Evolutionary conservation across 2,797 vertebrate genomes (phyloP).

Genomic region (Ceyx erithaca): DNA sequence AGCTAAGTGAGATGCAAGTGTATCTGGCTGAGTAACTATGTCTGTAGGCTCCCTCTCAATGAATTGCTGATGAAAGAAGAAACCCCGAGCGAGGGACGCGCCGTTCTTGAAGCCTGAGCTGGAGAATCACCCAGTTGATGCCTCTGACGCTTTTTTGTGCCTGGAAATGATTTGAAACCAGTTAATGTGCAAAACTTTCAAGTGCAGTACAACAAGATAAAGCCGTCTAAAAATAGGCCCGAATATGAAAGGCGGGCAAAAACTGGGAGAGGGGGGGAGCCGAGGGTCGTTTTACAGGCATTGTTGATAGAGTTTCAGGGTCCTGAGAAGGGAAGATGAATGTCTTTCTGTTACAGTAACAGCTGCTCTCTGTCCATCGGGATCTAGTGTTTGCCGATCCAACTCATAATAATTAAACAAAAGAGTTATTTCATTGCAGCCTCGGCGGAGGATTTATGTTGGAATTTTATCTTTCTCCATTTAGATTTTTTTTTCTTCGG

Average conservation of each 20-base stretch:
- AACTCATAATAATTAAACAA: constrained; percentile 74
- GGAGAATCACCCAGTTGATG: accelerated
- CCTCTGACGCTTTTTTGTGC: not conserved
- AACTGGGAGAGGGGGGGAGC: constrained; percentile 36
- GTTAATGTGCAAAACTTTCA: not conserved
- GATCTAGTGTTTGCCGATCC: constrained; percentile 69
- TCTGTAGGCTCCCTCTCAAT: not conserved
- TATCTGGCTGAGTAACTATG: constrained; percentile 18
- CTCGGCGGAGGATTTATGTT: constrained; percentile 39
- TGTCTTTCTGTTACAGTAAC: constrained; percentile 77
- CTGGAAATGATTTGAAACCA: not conserved
- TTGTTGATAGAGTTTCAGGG: constrained; percentile 77
- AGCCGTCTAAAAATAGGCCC: constrained; percentile 80
- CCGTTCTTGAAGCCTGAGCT: not conserved
- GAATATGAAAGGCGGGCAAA: constrained; percentile 68
- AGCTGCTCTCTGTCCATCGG: constrained; percentile 82
- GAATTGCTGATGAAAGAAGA: constrained; percentile 36
- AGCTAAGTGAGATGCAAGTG: not conserved
- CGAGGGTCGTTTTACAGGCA: constrained; percentile 67
- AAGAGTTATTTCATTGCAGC: constrained; percentile 71
- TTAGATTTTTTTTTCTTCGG: not conserved
- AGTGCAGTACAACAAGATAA: constrained; percentile 22
- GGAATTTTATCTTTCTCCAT: constrained; percentile 49
- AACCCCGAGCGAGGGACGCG: not conserved
- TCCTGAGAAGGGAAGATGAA: constrained; percentile 68